Percentiles rank a stretch among this genome's conserved stretches.
phyloP scores from a whole-genome alignment of 1,140 invertebrate genomes.

The Sminthurinus signatus region DNA sequence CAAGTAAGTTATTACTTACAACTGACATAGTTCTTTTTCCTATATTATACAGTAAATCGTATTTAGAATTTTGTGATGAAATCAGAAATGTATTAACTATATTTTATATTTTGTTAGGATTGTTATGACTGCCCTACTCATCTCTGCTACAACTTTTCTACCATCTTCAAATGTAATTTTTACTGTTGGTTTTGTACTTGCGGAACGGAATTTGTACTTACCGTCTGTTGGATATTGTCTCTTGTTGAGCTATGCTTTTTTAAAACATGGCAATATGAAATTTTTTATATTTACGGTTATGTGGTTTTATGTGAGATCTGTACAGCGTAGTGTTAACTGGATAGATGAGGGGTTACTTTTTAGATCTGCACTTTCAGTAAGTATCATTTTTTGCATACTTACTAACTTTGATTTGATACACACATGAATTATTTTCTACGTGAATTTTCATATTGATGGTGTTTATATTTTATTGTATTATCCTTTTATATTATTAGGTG shows the following conservation, averaged over 20 bases:
- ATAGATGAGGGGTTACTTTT: constrained; percentile 42
- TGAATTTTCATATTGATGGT: no score
- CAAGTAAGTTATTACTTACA: constrained; percentile 20
- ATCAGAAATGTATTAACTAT: neutral
- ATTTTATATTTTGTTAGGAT: constrained; percentile 39
- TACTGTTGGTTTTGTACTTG: constrained; percentile 85
- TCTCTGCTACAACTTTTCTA: constrained; percentile 32
- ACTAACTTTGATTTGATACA: no score
- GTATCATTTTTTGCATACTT: neutral
- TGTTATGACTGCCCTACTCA: constrained; percentile 22
- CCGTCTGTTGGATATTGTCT: constrained; percentile 80
- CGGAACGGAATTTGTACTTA: constrained; percentile 77
- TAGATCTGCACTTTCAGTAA: constrained; percentile 43
- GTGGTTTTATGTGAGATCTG: constrained; percentile 42
- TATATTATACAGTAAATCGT: no score
- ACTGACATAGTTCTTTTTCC: no score
- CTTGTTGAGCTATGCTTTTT: constrained; percentile 60
- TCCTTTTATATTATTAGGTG: constrained; percentile 47
- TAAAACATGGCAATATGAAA: constrained; percentile 42
- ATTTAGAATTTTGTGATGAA: no score
- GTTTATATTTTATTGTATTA: no score
- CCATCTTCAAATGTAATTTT: constrained; percentile 53
- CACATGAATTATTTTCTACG: no score
- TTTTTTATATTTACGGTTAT: constrained; percentile 20
- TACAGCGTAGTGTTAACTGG: constrained; percentile 42